phyloP scores from a whole-genome alignment of 2,888 invertebrate species.

The Diaphora mendica region DNA sequence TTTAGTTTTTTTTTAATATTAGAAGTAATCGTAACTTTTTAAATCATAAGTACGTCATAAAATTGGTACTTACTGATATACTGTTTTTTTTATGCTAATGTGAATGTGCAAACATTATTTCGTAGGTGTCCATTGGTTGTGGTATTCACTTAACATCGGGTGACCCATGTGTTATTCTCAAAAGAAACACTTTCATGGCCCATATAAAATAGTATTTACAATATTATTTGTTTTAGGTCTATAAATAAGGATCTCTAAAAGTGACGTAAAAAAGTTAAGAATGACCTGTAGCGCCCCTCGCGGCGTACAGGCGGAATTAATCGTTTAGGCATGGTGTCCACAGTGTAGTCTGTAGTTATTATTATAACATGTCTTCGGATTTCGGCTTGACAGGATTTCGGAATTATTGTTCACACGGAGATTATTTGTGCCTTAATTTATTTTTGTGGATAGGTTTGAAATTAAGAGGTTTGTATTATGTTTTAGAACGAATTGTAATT shows the following conservation, averaged over 20 bases:
- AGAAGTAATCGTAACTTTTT: neutral
- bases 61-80: no score
- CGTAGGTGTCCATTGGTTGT: neutral
- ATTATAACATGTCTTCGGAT: slow-evolving; percentile 42
- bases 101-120: neutral
- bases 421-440: slow-evolving; percentile 16
- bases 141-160: neutral
- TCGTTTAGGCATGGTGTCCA: slow-evolving; percentile 60
- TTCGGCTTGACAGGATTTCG: slow-evolving; percentile 33
- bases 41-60: no score
- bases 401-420: slow-evolving; percentile 34
- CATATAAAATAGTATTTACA: neutral
- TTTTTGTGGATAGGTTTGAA: neutral
- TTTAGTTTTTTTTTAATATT: slow-evolving; percentile 15
- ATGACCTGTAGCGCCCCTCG: slow-evolving; percentile 59
- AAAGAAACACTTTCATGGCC: neutral
- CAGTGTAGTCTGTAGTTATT: slow-evolving; percentile 52
- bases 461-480: neutral
- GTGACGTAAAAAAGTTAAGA: slow-evolving; percentile 30
- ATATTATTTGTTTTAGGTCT: neutral
- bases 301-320: slow-evolving; percentile 65
- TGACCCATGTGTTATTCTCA: neutral
- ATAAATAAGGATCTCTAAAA: slow-evolving; percentile 49
- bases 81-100: neutral
- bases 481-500: neutral